Conservation (phyloP, 2,113 vertebrate genomes). For the Vicugna pacos region DNA sequence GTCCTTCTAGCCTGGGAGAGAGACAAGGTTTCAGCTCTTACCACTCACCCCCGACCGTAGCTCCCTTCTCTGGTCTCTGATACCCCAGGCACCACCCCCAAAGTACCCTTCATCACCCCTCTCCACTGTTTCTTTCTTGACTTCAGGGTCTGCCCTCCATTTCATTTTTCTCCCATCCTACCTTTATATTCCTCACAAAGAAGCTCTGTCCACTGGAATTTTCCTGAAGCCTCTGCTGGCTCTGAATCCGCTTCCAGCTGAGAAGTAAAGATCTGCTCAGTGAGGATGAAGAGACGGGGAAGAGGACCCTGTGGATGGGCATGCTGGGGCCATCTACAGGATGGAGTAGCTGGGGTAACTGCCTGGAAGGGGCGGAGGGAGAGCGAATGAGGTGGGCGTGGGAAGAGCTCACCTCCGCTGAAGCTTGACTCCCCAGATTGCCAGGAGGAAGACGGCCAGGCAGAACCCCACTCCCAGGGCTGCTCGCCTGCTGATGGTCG, state of each 20-base stretch:
- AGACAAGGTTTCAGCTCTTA: neutral
- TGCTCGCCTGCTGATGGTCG: slow-evolving; percentile 35
- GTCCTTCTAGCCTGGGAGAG: slow-evolving; percentile 55
- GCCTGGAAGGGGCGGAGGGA: slow-evolving; percentile 63
- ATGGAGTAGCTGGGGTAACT: accelerated
- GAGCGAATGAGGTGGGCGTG: slow-evolving; percentile 85
- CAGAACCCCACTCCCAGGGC: slow-evolving; percentile 51
- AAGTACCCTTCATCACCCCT: accelerated
- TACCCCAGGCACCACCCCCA: neutral
- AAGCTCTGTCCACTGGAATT: slow-evolving; percentile 89
- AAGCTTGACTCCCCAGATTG: slow-evolving; percentile 51
- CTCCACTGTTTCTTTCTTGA: slow-evolving; percentile 73
- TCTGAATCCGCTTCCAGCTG: slow-evolving; percentile 71
- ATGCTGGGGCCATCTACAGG: neutral
- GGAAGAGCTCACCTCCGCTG: slow-evolving; percentile 81
- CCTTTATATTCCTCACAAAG: slow-evolving; percentile 93
- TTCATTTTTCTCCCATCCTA: slow-evolving; percentile 85
- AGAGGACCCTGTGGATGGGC: neutral
- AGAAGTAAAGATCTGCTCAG: neutral
- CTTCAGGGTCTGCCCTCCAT: slow-evolving; percentile 88
- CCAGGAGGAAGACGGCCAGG: slow-evolving; percentile 26
- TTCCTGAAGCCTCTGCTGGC: slow-evolving; percentile 78
- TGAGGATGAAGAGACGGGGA: neutral
- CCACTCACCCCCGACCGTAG: neutral
- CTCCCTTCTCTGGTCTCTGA: neutral